These are phyloP conservation scores for Zeus faber DNA, from an alignment of 2,113 vertebrate genomes.

Conservation along the genomic window DNA sequence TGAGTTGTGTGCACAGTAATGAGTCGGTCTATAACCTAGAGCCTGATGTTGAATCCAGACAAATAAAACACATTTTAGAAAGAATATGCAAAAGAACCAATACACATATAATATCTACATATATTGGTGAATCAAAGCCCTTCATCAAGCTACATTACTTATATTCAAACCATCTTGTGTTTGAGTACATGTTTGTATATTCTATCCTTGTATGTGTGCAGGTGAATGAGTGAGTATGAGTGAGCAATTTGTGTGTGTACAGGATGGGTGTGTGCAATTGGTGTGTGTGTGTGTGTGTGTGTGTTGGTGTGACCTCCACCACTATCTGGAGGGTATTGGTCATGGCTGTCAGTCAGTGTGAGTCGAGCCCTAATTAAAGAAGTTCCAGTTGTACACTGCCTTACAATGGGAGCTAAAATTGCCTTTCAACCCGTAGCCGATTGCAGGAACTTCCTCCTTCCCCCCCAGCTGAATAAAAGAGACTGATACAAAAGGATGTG, in stretches of 20 bases:
- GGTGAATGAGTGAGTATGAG: not conserved
- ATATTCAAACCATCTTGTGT: no score
- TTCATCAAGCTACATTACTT: no score
- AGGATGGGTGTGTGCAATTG: not conserved
- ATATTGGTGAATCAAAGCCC: no score
- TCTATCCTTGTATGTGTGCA: conserved; percentile 2
- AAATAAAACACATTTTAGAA: no score
- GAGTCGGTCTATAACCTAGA: no score
- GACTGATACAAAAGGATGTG: conserved; percentile 66
- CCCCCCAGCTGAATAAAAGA: conserved; percentile 63
- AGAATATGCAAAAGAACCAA: no score
- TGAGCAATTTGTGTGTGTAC: not conserved
- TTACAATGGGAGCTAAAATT: conserved; percentile 69
- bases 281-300: conserved; percentile 1
- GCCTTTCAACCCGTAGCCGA: conserved; percentile 60
- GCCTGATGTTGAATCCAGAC: no score
- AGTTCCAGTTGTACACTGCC: conserved; percentile 60
- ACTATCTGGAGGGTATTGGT: conserved; percentile 61
- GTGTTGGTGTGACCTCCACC: conserved; percentile 54
- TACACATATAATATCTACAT: no score
- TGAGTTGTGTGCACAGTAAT: no score
- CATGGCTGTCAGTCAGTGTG: conserved; percentile 61
- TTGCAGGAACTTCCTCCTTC: conserved; percentile 61
- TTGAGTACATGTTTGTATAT: conserved; percentile 16
- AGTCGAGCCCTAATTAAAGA: conserved; percentile 70